phyloP scores from a whole-genome alignment of 2,888 invertebrate genomes.

The Chymomyza procnemis region DNA sequence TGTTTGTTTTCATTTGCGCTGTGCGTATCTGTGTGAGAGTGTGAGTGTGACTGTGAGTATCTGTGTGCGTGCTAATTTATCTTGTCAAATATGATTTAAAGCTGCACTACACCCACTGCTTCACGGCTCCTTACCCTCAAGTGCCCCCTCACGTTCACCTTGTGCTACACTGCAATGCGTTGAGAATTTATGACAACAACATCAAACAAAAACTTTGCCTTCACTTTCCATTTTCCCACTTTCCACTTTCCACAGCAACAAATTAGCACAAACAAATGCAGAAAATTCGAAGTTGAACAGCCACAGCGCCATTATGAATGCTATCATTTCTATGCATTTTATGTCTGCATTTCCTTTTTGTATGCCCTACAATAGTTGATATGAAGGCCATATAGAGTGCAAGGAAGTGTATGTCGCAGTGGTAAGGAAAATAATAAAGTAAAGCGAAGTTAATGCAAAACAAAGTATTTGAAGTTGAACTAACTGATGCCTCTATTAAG shows the following conservation, averaged over 20 bases:
- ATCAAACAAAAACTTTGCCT: neutral
- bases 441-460: no score
- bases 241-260: neutral
- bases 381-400: no score
- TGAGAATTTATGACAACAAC: neutral
- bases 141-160: neutral
- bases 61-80: slow-evolving; percentile 53
- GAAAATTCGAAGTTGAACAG: neutral
- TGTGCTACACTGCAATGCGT: neutral
- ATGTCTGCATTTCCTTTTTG: neutral
- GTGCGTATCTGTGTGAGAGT: slow-evolving; percentile 14
- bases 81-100: slow-evolving; percentile 62
- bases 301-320: neutral
- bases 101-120: slow-evolving; percentile 27
- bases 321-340: neutral
- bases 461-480: no score
- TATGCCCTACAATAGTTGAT: no score
- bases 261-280: neutral
- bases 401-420: no score
- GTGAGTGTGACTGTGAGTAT: neutral
- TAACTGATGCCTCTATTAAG: no score
- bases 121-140: neutral
- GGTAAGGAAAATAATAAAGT: no score
- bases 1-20: slow-evolving; percentile 25
- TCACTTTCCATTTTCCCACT: neutral